A percentile compares a stretch with the other conserved stretches of the same genome.
phyloP scores from a whole-genome alignment of 30 jellyfish, hydroid and myxozoan species.

The Aurelia aurita region DNA sequence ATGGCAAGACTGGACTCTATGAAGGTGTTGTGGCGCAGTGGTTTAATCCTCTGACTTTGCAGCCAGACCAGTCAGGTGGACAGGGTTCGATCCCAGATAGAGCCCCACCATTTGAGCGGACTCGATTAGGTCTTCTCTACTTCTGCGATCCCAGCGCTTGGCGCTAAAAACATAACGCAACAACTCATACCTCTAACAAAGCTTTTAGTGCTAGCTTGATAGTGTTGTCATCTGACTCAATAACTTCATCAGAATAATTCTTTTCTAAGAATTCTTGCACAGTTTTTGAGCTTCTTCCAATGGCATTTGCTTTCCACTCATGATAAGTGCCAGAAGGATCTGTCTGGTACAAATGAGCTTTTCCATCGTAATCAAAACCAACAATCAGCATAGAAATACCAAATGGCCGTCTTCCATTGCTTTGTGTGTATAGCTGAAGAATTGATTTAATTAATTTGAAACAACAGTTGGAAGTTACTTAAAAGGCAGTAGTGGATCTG shows the following conservation, averaged over 20 bases:
- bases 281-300: conserved; percentile 92
- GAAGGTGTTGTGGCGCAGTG: no score
- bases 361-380: conserved; percentile 95
- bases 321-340: conserved; percentile 97
- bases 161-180: no score
- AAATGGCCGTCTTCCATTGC: conserved; percentile 95
- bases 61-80: no score
- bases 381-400: conserved; percentile 89
- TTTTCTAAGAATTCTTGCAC: conserved; percentile 92
- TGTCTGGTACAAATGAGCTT: conserved; percentile 91
- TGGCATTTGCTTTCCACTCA: conserved; percentile 97
- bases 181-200: conserved; percentile 71
- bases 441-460: background rate
- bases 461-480: background rate
- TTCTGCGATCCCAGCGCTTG: no score
- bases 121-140: no score
- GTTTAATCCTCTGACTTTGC: no score
- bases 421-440: conserved; percentile 80
- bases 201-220: conserved; percentile 92
- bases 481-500: no score
- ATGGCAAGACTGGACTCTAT: no score
- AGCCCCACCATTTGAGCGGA: no score
- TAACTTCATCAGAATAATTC: conserved; percentile 76
- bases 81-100: no score
- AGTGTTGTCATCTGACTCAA: conserved; percentile 76